Evolutionary conservation across 1,140 invertebrate genomes (phyloP).

Genomic region (Zaprionus camerounensis): DNA sequence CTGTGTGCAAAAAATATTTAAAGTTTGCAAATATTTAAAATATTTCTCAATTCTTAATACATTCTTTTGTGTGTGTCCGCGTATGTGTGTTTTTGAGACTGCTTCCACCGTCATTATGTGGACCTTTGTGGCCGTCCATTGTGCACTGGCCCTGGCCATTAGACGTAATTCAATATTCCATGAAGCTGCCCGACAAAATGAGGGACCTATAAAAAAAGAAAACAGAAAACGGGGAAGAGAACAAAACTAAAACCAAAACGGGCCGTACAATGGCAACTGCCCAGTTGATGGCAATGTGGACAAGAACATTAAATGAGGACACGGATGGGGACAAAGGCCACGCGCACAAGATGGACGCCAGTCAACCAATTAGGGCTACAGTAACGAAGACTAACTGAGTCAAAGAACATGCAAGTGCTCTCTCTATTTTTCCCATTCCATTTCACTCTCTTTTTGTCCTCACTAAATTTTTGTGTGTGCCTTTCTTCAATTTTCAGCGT

Average conservation of each 20-base stretch:
- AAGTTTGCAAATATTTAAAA: constrained; percentile 71
- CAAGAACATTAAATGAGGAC: constrained; percentile 17
- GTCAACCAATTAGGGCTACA: constrained; percentile 54
- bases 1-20: constrained; percentile 51
- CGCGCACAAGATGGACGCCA: constrained; percentile 34
- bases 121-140: constrained; percentile 52
- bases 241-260: constrained; percentile 23
- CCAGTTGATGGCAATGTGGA: constrained; percentile 27
- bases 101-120: constrained; percentile 36
- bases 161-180: constrained; percentile 78
- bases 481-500: constrained; percentile 48
- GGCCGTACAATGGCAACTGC: constrained; percentile 38
- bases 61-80: constrained; percentile 26
- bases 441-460: background rate
- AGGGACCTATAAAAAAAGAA: constrained; percentile 31
- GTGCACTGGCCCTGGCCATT: constrained; percentile 56
- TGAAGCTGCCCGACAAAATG: constrained; percentile 39
- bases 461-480: constrained; percentile 1
- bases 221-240: background rate
- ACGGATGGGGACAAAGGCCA: constrained; percentile 19
- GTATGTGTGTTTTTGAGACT: constrained; percentile 14
- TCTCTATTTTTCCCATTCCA: background rate
- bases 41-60: constrained; percentile 58
- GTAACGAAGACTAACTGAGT: constrained; percentile 50
- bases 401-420: constrained; percentile 30